These are phyloP conservation scores for Eurypyga helias DNA, from an alignment of 2,113 vertebrate genomes.

Conservation along the genomic window DNA sequence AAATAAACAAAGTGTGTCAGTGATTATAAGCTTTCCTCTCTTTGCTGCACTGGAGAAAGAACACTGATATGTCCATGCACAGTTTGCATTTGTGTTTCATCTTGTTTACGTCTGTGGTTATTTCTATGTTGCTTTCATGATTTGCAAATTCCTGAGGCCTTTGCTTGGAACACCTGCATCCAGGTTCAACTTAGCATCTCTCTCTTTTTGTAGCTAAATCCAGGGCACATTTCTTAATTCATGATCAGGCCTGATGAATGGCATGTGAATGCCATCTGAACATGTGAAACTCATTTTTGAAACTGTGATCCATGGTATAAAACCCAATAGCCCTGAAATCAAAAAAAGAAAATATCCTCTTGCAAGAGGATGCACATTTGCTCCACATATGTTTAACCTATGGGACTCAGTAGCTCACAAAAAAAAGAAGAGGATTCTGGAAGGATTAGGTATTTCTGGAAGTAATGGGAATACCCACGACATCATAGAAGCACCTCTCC, in stretches of 20 bases:
- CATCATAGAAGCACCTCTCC: no score
- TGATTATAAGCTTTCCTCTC: background rate
- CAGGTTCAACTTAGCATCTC: background rate
- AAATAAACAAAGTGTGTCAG: background rate
- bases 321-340: background rate
- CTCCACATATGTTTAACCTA: accelerated
- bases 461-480: background rate
- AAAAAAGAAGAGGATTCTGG: background rate
- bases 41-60: background rate
- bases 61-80: background rate
- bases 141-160: background rate
- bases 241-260: background rate
- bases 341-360: background rate
- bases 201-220: background rate
- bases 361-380: background rate
- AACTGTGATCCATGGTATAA: background rate
- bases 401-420: background rate
- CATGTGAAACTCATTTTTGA: background rate
- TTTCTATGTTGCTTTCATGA: background rate
- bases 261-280: background rate
- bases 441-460: background rate
- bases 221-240: background rate
- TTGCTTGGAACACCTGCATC: background rate
- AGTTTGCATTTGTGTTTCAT: background rate
- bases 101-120: background rate